Evolutionary conservation across 1,140 invertebrate species (phyloP).

Genomic region (Hypsibius dujardini): DNA sequence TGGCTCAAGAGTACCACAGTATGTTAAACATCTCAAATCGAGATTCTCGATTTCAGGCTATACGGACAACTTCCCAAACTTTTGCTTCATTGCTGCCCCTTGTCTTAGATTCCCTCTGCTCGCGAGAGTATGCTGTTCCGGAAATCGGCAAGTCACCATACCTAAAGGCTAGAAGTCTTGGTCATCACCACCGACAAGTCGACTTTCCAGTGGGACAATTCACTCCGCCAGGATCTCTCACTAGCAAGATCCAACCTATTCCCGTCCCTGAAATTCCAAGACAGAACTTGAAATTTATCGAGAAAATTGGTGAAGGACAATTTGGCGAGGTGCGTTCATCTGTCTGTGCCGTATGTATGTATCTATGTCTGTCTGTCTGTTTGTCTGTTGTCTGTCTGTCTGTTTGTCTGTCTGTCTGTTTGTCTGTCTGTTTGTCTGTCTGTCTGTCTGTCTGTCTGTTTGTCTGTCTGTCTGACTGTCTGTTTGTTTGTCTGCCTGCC

Average conservation of each 20-base stretch:
- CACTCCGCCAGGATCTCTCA: neutral
- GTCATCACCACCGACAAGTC: neutral
- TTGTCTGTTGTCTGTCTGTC: too few relatives aligned
- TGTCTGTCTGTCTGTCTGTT: too few relatives aligned
- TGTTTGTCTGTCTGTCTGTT: too few relatives aligned
- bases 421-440: too few relatives aligned
- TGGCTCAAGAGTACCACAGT: slow-evolving; percentile 10
- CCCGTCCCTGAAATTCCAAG: slow-evolving; percentile 54
- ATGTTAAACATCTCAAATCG: too few relatives aligned
- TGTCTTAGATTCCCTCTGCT: slow-evolving; percentile 1
- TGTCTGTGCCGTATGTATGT: too few relatives aligned
- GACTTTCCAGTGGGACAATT: neutral
- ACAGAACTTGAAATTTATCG: slow-evolving; percentile 52
- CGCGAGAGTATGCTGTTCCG: slow-evolving; percentile 1
- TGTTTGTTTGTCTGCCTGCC: too few relatives aligned
- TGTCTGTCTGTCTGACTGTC: too few relatives aligned
- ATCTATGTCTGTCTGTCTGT: too few relatives aligned
- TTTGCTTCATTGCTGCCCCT: neutral
- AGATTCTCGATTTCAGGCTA: too few relatives aligned
- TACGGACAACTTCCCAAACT: neutral
- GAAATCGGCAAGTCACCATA: slow-evolving; percentile 3
- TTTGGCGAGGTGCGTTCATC: slow-evolving; percentile 59
- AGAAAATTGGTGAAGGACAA: slow-evolving; percentile 57
- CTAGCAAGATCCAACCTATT: neutral
- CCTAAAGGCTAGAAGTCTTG: neutral